Base-by-base conservation (phyloP, 2,888 invertebrate species). In the Cheilosia scutellata region DNA sequence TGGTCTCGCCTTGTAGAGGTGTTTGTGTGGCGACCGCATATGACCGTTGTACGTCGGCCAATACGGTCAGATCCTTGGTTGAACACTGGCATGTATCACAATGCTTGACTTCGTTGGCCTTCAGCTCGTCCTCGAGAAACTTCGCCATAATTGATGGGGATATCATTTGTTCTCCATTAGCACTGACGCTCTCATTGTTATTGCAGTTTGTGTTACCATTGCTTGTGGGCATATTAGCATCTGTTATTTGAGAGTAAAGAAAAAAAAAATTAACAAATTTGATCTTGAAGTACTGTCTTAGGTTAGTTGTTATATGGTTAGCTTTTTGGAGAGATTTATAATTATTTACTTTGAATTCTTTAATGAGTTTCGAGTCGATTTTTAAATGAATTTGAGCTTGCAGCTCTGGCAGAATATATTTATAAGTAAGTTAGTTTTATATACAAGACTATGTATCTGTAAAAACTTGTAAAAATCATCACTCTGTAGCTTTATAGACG, bases 121-220 rank as follows among this genome's bases (percentile, higher is more conserved):
- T 97, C 82, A 96, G 95, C 89, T 97, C 97, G 82, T 97, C 97
- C 92, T 98, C 97, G 37, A 98, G 93, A 84, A 97, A 96, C 93
- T 97, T 97, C 2, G 97, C 97, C 96, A 98, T 96, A 66, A 97
- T 95, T 9, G 97, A 96, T 29, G 97, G 97, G 4, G 97, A 97
- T 13, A 96, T 96, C 89, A 92, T 91, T 42, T 92, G 90, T 87
- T 91, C 90, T 44, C 87, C 88, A 71, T 87, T 89, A 27, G 83
- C 86, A 57, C 77, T 88, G 53, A 37, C 55, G n/a, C 49, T 87
- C 27, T 83, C 80, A 63, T 87, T 88, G 65, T 74, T 88, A 42
- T 76, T 84, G 63, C 65, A 70, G 51, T 62, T 78, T 4, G 70
- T 40, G 40, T 70, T 71, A 29, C n/a, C 55, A 57, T 75, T 87